Percentiles rank a stretch among this genome's conserved stretches.
Evolutionary conservation across 2,888 invertebrate genomes (phyloP).

Genomic region (Catocala fraxini): DNA sequence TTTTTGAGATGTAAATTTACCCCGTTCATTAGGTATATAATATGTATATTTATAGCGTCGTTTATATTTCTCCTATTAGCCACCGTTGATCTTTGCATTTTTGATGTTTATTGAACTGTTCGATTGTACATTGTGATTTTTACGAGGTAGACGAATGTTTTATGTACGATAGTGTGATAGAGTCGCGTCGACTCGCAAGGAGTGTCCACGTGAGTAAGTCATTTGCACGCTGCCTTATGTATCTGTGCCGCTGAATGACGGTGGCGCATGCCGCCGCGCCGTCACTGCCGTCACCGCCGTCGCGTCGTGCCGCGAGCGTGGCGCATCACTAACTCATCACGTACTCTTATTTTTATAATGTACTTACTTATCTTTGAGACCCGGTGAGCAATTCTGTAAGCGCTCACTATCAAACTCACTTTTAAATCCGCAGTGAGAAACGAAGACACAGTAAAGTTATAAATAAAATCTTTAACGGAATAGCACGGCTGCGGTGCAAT

Average conservation of each 20-base stretch:
- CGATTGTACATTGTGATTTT: conserved; percentile 62
- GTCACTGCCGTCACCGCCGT: not conserved
- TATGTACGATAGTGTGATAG: conserved; percentile 7
- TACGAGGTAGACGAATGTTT: conserved; percentile 32
- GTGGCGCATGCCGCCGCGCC: too few species aligned
- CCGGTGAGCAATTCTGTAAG: too few species aligned
- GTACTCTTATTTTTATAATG: not conserved
- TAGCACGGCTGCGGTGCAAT: too few species aligned
- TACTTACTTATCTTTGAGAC: too few species aligned
- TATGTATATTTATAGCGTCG: conserved; percentile 76
- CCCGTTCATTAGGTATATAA: conserved; percentile 74
- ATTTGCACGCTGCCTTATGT: too few species aligned
- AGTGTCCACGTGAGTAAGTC: too few species aligned
- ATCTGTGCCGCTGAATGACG: too few species aligned
- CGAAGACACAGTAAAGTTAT: too few species aligned
- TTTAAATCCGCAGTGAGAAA: too few species aligned
- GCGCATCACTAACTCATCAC: not conserved
- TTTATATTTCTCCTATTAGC: conserved; percentile 81
- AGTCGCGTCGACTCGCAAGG: not conserved
- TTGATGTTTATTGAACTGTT: conserved; percentile 81
- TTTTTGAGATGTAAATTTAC: conserved; percentile 86
- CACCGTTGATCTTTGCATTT: conserved; percentile 80
- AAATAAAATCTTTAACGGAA: too few species aligned
- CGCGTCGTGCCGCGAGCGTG: not conserved
- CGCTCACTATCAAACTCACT: too few species aligned